phyloP scores from a whole-genome alignment of 2,888 invertebrate genomes.

The Epinotia demarniana region DNA sequence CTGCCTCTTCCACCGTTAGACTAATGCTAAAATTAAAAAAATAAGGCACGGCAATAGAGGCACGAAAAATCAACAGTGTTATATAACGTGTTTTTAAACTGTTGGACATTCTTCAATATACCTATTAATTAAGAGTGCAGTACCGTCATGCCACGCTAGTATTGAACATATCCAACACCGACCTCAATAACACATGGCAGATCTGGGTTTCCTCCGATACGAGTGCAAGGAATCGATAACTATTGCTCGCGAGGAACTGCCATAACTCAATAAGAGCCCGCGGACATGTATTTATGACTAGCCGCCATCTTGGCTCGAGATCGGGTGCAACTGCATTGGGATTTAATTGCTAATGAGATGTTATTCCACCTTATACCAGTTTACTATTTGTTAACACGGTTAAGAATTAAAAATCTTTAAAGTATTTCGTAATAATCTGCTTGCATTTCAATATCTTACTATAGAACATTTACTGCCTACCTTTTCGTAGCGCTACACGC shows the following conservation, averaged over 20 bases:
- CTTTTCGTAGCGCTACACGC: too few relatives aligned
- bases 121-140: too few relatives aligned
- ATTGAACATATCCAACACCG: not conserved
- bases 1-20: too few relatives aligned
- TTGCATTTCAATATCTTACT: too few relatives aligned
- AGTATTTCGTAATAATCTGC: too few relatives aligned
- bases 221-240: conserved; percentile 46
- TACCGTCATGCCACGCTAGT: too few relatives aligned
- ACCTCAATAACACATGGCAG: conserved; percentile 31
- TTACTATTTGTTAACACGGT: not conserved
- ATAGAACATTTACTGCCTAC: too few relatives aligned
- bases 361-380: not conserved
- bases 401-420: not conserved
- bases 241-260: conserved; percentile 51
- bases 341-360: conserved; percentile 36
- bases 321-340: conserved; percentile 41
- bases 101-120: too few relatives aligned
- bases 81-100: too few relatives aligned
- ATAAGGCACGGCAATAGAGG: too few relatives aligned
- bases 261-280: conserved; percentile 63
- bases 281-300: conserved; percentile 56
- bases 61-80: not conserved
- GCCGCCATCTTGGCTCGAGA: conserved; percentile 58
- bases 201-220: conserved; percentile 34
- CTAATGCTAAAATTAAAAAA: too few relatives aligned